Evolutionary conservation across 2,113 vertebrate species (phyloP), one percentile per base, ranked within the genome.

Genomic region (Perca schrenkii): DNA sequence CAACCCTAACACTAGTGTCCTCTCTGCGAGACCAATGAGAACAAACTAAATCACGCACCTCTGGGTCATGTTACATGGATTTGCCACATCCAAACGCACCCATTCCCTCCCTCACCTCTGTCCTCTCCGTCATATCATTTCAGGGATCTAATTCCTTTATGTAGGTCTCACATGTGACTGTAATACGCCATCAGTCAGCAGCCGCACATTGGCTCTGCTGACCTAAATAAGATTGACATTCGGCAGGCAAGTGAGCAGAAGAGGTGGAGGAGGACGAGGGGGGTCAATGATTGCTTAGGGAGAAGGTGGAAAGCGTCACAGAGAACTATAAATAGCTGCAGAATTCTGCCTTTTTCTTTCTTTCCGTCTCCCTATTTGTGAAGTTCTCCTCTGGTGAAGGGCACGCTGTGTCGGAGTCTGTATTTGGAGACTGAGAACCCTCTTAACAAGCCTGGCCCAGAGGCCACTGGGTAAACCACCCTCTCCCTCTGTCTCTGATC

Each of bases 211-310:
- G 74, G 84, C 77, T 86, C 79, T 17, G 34, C 86, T 93, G 95
- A 94, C 94, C 94, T 88, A 94, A 89, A 95, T 93, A 91, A 77
- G 86, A 90, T 73, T 90, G 93, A 87, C 90, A 80, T 90, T 90
- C 70, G 53, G 80, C 85, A 66, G 89, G 79, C 63, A 76, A 85
- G 86, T 86, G 87, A 92, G 86, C 80, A 47, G 70, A 43, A 79
- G 86, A 86, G 86, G 79, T 86, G 73, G 80, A 80, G 73, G 86
- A 85, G 67, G 78, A 77, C 3, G 25, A 74, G 56, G 66, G 66
- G 80, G 84, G 88, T 89, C 80, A 86, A 72, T 77, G 85, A 84
- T 88, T 68, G 85, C 87, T 86, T 11, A 74, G 91, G 84, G 91
- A 92, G 83, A 70, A 80, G 82, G 86, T 83, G 61, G 74, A 80